Evolutionary conservation across 2,797 vertebrate species (phyloP), one percentile per base, ranked within the genome.

Genomic region (Denticeps clupeoides): DNA sequence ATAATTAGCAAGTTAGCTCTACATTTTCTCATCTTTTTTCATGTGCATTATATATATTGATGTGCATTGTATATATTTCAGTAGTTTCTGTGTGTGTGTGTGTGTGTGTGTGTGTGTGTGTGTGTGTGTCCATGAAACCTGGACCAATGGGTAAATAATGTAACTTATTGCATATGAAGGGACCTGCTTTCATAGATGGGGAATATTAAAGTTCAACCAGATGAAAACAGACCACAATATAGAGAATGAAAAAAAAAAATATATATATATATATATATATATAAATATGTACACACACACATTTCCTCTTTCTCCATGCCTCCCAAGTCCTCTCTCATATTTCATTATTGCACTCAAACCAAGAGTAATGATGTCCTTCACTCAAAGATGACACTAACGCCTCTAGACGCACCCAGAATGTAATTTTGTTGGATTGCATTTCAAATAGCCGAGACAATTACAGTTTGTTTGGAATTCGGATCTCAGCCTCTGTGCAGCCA

Each of bases 191-290:
- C 35, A 38, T 35, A 38, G 35, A 38, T 19, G 35, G 38, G 35
- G 35, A 38, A 38, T 38, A 38, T 38, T 18, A 38, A 38, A 38
- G 35, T 38, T 38, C 35, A 38, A 38, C 35, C 35, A 21, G 35
- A 38, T 38, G 35, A 21, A n/a, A 38, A 38, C 35, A 38, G 35
- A 38, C 5, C 35, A 19, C 35, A 38, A 35, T 21, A 35, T 38
- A 35, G 35, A 38, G 18, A 16, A 38, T 35, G 38, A 38, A 38
- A 19, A 38, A 35, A 38, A 38, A 10, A 21, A 19, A 21, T 10
- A 21, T 18, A 38, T 18, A 19, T 21, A 11, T 38, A 15, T 16
- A 16, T 18, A 38, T 35, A 9, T 18, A 21, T 16, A 21, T 19
- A 16, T 4, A 8, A 33, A 18, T 7, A 37, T n/a, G 9, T 3